Base-by-base conservation (phyloP, 1,140 invertebrate species). In the Microplitis mediator region DNA sequence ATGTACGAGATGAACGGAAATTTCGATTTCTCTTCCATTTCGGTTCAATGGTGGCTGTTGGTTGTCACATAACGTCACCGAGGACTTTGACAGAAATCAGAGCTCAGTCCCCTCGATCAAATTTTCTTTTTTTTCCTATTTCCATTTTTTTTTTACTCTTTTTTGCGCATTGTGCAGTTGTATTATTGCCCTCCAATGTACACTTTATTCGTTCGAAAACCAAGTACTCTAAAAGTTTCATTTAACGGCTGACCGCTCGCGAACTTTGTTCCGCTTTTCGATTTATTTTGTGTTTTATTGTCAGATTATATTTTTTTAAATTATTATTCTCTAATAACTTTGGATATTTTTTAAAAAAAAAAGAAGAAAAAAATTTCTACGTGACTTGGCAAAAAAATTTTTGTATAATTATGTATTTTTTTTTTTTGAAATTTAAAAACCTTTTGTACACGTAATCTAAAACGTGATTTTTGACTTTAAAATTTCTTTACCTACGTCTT, bases 81-180 rank as follows among this genome's bases (percentile, higher is more conserved):
- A 66, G 62, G 66, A 72, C 63, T 72, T 50, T 72, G 70, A 72
- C 70, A 72, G 52, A 50, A 72, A 63, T 72, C 70, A 72, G 66
- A 51, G 32, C 39, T 45, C 39, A 56, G 34, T 58, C 35, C 45
- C 16, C 58, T 66, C 63, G 32, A 56, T 72, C 39, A 34, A 8
- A 4, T 54, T 34, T 54, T 39, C 36, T 63, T 71, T 63, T 52
- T 16, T 71, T 71, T 61, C 14, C 34, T 34, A 36, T 45, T 14
- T 16, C 16, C n/a, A 13, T 16, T 50, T 45, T 8, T 13, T 67
- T 65, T 65, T 63, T 65, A 51, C 31, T 65, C 34, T 5, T 13
- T 60, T 23, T 58, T 13, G 36, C 60, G 31, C 14, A 45, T 5
- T 45, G 39, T 45, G 39, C 39, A 45, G 39, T 45, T 45, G 3